Evolutionary conservation across 2,888 invertebrate species (phyloP), one percentile per base, ranked within the genome.

Genomic region (Neoaliturus tenellus): DNA sequence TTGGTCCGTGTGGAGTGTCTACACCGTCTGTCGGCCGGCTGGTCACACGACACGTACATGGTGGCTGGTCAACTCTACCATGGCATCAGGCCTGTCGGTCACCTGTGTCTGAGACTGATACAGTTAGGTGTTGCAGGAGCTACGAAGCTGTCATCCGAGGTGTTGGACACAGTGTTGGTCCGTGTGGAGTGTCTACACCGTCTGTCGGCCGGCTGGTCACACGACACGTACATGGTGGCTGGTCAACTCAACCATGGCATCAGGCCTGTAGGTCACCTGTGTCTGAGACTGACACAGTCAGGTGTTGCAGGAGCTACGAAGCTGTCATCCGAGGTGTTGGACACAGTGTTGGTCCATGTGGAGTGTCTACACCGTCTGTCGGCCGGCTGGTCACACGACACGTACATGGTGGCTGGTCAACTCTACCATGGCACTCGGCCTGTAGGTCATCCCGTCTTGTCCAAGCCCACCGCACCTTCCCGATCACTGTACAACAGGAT

Each of bases 181-280:
- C 94, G 96, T 88, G 93, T 98, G 58, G 97, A 96, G 86, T 96
- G 96, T 39, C 92, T 98, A 0, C 97, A 97, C 90, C 93, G 97
- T 84, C 92, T 97, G n/a, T 94, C 95, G 5, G 92, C 92, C 0
- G 93, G 94, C 82, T 97, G 97, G 97, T 94, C 93, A 86, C 96
- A 96, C 90, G 96, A 97, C 88, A 96, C 97, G 89, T 98, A 96
- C 89, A 93, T 95, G 86, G 93, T 98, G 83, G 95, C 95, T 81
- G 96, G 96, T 25, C 97, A 98, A 90, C 93, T 98, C 85, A 97
- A 95, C 90, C 96, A 98, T 90, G 98, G 98, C 10, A 97, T 23
- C 12, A n/a, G n/a, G n/a, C n/a, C n/a, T n/a, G 58, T 58, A 25
- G 14, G 23, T 23, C 3, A 23, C 14, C 31, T 33, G 69, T 28